Evolutionary conservation across 2,113 vertebrate species (phyloP), one percentile per base, ranked within the genome.

Genomic region (Macrotus californicus): DNA sequence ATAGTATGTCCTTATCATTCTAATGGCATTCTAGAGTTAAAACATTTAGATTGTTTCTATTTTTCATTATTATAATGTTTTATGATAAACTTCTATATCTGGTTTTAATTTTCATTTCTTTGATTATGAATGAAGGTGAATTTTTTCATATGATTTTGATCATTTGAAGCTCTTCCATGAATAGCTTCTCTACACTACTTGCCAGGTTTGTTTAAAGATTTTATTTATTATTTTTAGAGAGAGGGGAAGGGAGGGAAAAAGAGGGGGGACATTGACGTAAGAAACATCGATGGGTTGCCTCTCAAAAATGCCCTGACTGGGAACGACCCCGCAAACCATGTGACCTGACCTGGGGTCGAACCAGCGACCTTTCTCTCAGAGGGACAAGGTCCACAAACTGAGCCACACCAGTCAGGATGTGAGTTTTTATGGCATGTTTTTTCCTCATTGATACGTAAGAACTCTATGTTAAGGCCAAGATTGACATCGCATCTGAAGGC

Each of bases 41-140:
- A 73, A 41, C 56, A 61, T 67, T 88, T 93, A 43, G n/a, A 50
- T 93, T 61, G 13, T 87, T 48, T 50, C 46, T 87, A 21, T 22
- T 72, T 88, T 95, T 70, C 41, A 73, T 56, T 39, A 54, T 77
- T 80, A 46, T 59, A 36, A 61, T 64, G 21, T 77, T 95, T 79
- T 87, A 21, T 64, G 59, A 36, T 43, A 59, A 54, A 83, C 26
- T 73, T 77, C 69, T 93, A 3, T 54, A 41, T 86, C 54, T 14
- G 31, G 56, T 90, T 92, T 87, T 75, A 36, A 56, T 77, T 93
- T 92, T 69, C 9, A 61, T 91, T 87, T 87, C 54, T 87, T 73
- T 43, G 69, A 72, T 83, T 86, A 72, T 64, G 59, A 93, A 79
- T 22, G 69, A 91, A 34, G 76, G n/a, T 66, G 66, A 29, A 31